Base-by-base conservation (phyloP, 2,888 invertebrate species). In the Lasioglossum vierecki region DNA sequence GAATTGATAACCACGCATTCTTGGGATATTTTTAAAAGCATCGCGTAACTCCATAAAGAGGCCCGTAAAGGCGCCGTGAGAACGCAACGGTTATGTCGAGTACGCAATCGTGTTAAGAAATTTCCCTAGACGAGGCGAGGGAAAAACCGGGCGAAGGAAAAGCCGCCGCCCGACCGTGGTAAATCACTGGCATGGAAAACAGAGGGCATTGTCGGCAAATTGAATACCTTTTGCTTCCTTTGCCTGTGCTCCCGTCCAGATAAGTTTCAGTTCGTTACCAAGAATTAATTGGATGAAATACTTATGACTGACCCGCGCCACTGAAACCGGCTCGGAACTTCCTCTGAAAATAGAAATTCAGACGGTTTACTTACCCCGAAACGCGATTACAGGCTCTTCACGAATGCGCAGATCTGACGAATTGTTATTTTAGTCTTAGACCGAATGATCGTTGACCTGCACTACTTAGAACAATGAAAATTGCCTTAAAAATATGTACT, bases 1-100 rank as follows among this genome's bases (percentile, higher is more conserved):
- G 82, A 76, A 83, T 76, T 57, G 76, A 83, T 72, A 76, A 83
- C 53, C 49, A 26, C 49, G 35, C 44, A 15, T 80, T 75, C 53
- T 39, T 39, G 71, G 63, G 66, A 73, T 82, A 82, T 76, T 73
- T 82, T 76, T 22, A 22, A 82, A 72, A 66, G 72, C 66, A 81
- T 79, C 72, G 26, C 22, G 18, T 49, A 22, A 70, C 60, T 74
- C 46, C 53, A n/a, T 18, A 49, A 76, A 71, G 53, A 63, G 13
- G 71, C 44, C 44, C 82, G 53, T 76, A 53, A 81, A 81, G 35
- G 35, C 39, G 70, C 70, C 70, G 11, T n/a, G 35, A 15, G 9
- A 22, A n/a, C 35, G 46, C 41, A 46, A 75, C 60, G 73, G 70
- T 74, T 80, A 46, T 13, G 49, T 39, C 26, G 70, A 77, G 77